Conservation (phyloP, 2,797 vertebrate species). For the Alcedo quadribrachys region DNA sequence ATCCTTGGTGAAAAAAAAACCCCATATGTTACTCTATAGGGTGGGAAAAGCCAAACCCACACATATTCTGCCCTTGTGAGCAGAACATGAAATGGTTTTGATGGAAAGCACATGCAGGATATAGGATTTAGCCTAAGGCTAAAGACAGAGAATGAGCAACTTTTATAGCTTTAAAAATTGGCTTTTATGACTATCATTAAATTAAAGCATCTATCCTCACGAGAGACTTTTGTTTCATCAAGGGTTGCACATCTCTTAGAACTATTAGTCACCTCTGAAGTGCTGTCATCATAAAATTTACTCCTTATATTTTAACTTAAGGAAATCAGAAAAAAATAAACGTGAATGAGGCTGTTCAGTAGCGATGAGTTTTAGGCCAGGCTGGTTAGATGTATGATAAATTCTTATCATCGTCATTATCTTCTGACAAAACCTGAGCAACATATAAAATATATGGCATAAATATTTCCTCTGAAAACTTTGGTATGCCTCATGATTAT, state of each 20-base stretch:
- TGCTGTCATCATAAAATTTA: background rate
- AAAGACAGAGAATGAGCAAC: background rate
- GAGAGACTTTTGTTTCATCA: background rate
- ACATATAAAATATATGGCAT: constrained; percentile 32
- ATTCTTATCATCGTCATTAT: constrained; percentile 46
- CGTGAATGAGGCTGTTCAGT: background rate
- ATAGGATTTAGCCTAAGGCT: constrained; percentile 8
- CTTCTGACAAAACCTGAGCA: constrained; percentile 25
- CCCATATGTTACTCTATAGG: background rate
- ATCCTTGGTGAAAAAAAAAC: background rate
- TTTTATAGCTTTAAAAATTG: constrained; percentile 53
- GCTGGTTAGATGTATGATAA: constrained; percentile 6
- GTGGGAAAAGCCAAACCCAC: background rate
- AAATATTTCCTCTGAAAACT: constrained; percentile 84
- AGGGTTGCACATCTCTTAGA: background rate
- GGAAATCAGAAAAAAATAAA: background rate
- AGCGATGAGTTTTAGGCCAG: rapidly evolving
- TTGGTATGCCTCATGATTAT: constrained; percentile 76
- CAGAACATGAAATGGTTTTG: background rate
- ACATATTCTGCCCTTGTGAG: background rate
- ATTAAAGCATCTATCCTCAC: background rate
- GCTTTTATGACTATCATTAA: constrained; percentile 37
- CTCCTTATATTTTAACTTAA: background rate
- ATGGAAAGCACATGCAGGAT: background rate
- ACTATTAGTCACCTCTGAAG: constrained; percentile 1